phyloP scores from a whole-genome alignment of 2,113 vertebrate species.

The Rhea americana region DNA sequence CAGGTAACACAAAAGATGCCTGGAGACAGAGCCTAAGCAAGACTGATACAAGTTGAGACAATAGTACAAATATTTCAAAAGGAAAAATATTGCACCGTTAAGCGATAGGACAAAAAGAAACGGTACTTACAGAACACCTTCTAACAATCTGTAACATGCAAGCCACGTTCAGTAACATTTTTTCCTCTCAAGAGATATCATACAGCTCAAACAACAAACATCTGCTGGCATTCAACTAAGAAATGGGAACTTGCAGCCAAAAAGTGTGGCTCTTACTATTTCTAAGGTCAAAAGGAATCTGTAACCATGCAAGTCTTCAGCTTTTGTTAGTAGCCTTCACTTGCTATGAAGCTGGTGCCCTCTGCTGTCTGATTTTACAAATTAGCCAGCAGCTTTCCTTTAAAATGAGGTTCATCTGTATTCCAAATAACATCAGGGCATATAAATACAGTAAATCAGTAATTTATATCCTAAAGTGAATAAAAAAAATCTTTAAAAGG shows the following conservation, averaged over 20 bases:
- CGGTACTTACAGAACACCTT: not conserved
- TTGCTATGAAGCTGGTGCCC: not conserved
- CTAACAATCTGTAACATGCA: not conserved
- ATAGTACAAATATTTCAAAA: not conserved
- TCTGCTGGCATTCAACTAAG: not conserved
- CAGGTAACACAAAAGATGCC: not conserved
- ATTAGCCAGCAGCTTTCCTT: not conserved
- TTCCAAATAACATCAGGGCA: not conserved
- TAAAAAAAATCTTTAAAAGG: not conserved
- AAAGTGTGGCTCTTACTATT: not conserved
- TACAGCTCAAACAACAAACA: not conserved
- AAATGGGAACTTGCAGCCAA: not conserved
- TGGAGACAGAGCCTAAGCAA: not conserved
- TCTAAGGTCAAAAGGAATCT: not conserved
- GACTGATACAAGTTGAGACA: not conserved
- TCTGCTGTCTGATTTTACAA: constrained; percentile 2
- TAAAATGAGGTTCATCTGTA: not conserved
- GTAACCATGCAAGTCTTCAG: not conserved
- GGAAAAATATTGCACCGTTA: not conserved
- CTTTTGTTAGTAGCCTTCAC: not conserved
- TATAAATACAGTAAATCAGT: not conserved
- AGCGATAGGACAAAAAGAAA: not conserved
- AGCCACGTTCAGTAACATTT: not conserved
- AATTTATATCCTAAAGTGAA: not conserved
- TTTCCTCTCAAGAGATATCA: not conserved